Evolutionary conservation across 2,888 invertebrate species (phyloP).

Genomic region (Cosmia pyralina): DNA sequence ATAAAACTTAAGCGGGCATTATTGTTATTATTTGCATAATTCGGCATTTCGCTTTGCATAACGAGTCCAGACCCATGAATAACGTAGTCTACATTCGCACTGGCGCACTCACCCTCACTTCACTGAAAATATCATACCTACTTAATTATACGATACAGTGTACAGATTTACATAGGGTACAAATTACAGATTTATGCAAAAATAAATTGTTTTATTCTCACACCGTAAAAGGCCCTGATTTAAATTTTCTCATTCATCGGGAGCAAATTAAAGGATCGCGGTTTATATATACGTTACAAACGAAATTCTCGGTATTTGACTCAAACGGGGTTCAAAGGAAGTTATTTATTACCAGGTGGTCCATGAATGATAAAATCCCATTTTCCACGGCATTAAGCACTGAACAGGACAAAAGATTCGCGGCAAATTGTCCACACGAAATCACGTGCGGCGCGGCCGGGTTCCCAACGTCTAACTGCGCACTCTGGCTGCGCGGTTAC

Average conservation of each 20-base stretch:
- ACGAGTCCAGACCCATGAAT: slow-evolving; percentile 78
- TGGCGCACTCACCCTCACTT: slow-evolving; percentile 67
- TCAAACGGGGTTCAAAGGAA: slow-evolving; percentile 47
- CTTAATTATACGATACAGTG: slow-evolving; percentile 46
- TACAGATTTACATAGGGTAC: slow-evolving; percentile 47
- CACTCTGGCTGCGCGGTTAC: slow-evolving; percentile 84
- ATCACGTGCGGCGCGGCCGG: slow-evolving; percentile 84
- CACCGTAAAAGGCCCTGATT: slow-evolving; percentile 30
- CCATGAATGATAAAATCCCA: slow-evolving; percentile 73
- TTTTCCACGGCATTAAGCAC: slow-evolving; percentile 77
- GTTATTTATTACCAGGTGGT: slow-evolving; percentile 65
- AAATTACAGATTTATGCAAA: slow-evolving; percentile 52
- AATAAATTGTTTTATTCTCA: slow-evolving; percentile 32
- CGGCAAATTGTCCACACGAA: slow-evolving; percentile 75
- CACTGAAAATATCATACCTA: slow-evolving; percentile 55
- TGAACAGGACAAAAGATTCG: slow-evolving; percentile 81
- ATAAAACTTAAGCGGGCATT: slow-evolving; percentile 77
- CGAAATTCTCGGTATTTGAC: slow-evolving; percentile 35
- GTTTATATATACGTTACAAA: slow-evolving; percentile 32
- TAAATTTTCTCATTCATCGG: slow-evolving; percentile 38
- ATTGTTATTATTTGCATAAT: slow-evolving; percentile 83
- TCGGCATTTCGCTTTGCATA: slow-evolving; percentile 81
- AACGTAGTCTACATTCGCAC: slow-evolving; percentile 74
- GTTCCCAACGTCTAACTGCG: slow-evolving; percentile 83
- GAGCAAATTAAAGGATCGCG: slow-evolving; percentile 42